Percentiles rank a stretch among this genome's conserved stretches.
Evolutionary conservation across 53 echinoderm and acorn worm genomes (phyloP).

Genomic region (Zoroaster sp.): DNA sequence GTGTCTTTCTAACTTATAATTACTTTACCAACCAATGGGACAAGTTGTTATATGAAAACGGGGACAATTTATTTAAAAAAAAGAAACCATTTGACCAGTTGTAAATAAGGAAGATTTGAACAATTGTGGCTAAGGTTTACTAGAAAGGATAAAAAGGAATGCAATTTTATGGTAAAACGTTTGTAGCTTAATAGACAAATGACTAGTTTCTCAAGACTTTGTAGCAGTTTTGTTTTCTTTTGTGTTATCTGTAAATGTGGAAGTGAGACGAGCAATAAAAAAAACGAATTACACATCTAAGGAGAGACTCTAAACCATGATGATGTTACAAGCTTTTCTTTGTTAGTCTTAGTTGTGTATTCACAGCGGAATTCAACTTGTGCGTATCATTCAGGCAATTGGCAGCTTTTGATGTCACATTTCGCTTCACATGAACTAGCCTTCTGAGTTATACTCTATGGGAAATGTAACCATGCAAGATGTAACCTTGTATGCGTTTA

Average conservation of each 20-base stretch:
- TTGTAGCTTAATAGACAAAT: constrained; percentile 18
- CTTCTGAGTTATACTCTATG: no score
- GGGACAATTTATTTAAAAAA: neutral
- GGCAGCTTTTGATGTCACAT: no score
- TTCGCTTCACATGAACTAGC: no score
- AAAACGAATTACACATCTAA: constrained; percentile 23
- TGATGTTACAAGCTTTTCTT: no score
- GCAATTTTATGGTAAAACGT: neutral
- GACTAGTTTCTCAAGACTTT: constrained; percentile 18
- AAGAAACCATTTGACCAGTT: constrained; percentile 1
- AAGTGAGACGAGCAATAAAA: constrained; percentile 53
- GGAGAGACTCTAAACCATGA: neutral
- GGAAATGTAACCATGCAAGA: no score
- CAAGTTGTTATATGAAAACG: neutral
- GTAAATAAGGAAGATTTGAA: constrained; percentile 4
- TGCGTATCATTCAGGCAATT: no score
- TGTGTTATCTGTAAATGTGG: constrained; percentile 55
- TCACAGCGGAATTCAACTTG: no score
- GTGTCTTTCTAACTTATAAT: neutral
- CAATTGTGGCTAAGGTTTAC: neutral
- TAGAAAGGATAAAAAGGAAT: neutral
- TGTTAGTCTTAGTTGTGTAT: no score
- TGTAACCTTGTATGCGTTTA: no score
- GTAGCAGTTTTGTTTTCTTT: constrained; percentile 18
- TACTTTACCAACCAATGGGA: constrained; percentile 10